Conservation (phyloP, 2,113 vertebrate species). For the Eulemur macaco region DNA sequence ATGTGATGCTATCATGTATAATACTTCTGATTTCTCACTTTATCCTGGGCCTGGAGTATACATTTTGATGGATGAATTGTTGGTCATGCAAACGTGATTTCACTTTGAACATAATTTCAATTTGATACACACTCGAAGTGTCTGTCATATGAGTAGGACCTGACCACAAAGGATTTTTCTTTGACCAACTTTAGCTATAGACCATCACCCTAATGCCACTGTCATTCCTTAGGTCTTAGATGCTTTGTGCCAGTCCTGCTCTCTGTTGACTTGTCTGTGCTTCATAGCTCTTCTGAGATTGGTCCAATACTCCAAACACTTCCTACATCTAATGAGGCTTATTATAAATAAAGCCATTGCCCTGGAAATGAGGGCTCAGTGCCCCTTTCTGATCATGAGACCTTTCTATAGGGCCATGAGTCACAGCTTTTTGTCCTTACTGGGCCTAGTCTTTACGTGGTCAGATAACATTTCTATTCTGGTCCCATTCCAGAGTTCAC, state of each 20-base stretch:
- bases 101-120: conserved; percentile 34
- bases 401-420: neutral
- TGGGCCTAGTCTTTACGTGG: neutral
- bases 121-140: neutral
- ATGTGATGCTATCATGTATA: neutral
- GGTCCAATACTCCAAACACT: neutral
- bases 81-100: conserved; percentile 49
- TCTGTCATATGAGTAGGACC: neutral
- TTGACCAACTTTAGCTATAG: neutral
- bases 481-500: neutral
- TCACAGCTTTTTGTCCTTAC: neutral
- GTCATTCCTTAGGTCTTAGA: neutral
- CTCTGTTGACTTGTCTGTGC: neutral
- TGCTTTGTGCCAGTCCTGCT: neutral
- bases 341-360: neutral
- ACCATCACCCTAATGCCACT: neutral
- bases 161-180: neutral
- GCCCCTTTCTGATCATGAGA: neutral
- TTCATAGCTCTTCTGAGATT: neutral
- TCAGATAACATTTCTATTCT: neutral
- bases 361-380: neutral
- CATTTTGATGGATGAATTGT: conserved; percentile 31
- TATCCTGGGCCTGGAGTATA: neutral
- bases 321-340: neutral
- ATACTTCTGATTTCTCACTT: conserved; percentile 12